These are phyloP conservation scores for Pygocentrus nattereri DNA, from an alignment of 2,797 vertebrate genomes.

Conservation along the genomic window DNA sequence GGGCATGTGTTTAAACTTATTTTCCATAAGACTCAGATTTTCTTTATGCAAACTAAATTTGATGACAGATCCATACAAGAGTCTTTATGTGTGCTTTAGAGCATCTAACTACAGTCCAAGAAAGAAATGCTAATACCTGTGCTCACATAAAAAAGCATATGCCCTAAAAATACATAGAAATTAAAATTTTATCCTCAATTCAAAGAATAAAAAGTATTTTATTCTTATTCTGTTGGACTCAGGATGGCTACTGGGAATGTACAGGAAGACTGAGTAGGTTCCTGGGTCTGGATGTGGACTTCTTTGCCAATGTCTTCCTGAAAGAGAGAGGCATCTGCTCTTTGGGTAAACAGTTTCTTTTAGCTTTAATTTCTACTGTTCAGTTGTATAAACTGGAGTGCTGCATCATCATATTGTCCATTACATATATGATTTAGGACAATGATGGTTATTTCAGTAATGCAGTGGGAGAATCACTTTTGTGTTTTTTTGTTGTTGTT, in stretches of 20 bases:
- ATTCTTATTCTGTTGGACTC: conserved; percentile 58
- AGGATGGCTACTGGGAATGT: conserved; percentile 89
- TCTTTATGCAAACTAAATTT: too few species aligned
- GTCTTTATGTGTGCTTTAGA: not conserved
- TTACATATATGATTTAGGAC: too few species aligned
- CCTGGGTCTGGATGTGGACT: conserved; percentile 73
- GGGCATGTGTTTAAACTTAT: not conserved
- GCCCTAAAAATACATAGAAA: too few species aligned
- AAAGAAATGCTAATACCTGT: not conserved
- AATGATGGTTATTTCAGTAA: not conserved
- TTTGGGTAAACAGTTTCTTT: conserved; percentile 77
- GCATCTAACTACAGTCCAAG: not conserved
- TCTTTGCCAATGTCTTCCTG: conserved; percentile 80
- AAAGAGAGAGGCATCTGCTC: conserved; percentile 84
- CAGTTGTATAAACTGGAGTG: not conserved
- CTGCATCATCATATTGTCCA: too few species aligned
- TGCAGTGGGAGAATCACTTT: not conserved
- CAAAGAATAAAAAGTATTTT: too few species aligned
- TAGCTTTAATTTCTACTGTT: not conserved
- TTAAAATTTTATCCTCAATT: too few species aligned
- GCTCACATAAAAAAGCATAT: not conserved
- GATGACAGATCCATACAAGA: too few species aligned
- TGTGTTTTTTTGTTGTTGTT: too few species aligned
- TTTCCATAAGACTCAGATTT: too few species aligned
- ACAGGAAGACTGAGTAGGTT: conserved; percentile 75